A percentile compares a stretch with the other conserved stretches of the same genome.
phyloP scores from a whole-genome alignment of 2,797 vertebrate genomes.

The Limosa lapponica region DNA sequence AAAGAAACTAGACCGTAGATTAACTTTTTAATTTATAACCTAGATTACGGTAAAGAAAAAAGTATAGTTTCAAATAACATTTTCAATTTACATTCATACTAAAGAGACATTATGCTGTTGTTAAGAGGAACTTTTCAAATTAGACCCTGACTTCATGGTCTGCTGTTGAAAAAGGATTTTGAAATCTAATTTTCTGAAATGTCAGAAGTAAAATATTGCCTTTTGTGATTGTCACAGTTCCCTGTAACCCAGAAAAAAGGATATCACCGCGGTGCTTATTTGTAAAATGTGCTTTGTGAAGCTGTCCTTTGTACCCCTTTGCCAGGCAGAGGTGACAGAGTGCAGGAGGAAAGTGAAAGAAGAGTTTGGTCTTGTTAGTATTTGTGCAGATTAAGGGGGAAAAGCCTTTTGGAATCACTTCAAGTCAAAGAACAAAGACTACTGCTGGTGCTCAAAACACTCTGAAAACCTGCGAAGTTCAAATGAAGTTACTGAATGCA shows the following conservation, averaged over 20 bases:
- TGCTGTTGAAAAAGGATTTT: constrained; percentile 17
- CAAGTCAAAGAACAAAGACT: not conserved
- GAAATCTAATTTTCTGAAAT: constrained; percentile 30
- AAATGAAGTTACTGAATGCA: not conserved
- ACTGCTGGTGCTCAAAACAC: not conserved
- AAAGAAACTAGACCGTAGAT: not conserved
- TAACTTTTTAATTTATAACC: not conserved
- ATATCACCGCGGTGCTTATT: not conserved
- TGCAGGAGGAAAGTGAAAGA: not conserved
- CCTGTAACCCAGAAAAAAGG: not conserved
- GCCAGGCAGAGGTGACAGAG: constrained; percentile 2
- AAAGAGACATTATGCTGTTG: not conserved
- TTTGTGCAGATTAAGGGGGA: not conserved
- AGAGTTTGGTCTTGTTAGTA: not conserved
- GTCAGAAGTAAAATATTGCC: constrained; percentile 2
- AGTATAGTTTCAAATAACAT: not conserved
- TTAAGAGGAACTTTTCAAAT: not conserved
- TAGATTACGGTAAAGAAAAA: not conserved
- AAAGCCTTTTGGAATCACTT: not conserved
- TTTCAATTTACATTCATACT: not conserved
- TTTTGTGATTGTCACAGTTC: constrained; percentile 12
- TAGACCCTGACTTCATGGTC: not conserved
- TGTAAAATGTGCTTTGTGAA: constrained; percentile 8
- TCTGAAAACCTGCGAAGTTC: not conserved
- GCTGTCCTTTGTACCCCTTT: constrained; percentile 22